These are phyloP conservation scores for Hippocampus zosterae DNA, from an alignment of 2,113 vertebrate species.

Conservation along the genomic window DNA sequence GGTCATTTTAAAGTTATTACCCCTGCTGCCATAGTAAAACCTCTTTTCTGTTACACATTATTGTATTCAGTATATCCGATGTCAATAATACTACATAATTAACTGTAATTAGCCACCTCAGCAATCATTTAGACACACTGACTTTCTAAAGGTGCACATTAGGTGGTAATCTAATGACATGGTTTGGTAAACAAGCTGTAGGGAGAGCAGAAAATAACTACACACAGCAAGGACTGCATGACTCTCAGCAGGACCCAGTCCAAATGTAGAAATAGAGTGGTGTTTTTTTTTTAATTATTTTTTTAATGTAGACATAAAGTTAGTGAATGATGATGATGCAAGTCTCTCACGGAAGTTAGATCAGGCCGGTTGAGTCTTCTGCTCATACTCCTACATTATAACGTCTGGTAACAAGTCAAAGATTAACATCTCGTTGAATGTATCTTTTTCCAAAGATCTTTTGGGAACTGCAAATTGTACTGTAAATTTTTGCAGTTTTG, in stretches of 20 bases:
- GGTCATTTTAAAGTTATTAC: constrained; percentile 44
- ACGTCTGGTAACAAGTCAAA: neutral
- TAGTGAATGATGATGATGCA: neutral
- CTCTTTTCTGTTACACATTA: constrained; percentile 34
- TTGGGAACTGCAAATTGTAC: neutral
- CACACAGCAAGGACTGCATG: constrained; percentile 14
- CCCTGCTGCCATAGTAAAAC: constrained; percentile 22
- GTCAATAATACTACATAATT: constrained; percentile 64
- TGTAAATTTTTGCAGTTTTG: too few relatives aligned
- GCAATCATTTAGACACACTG: constrained; percentile 46
- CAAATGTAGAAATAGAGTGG: constrained; percentile 2
- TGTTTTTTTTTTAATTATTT: neutral
- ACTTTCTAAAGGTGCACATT: constrained; percentile 46
- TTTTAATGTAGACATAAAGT: constrained; percentile 7
- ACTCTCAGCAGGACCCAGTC: constrained; percentile 7
- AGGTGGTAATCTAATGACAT: constrained; percentile 52
- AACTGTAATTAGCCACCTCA: constrained; percentile 56
- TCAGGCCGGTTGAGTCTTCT: neutral
- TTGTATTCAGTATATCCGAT: constrained; percentile 54
- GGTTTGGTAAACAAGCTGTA: constrained; percentile 46
- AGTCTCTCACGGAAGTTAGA: neutral
- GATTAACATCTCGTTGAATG: neutral
- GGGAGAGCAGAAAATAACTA: constrained; percentile 14
- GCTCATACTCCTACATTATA: neutral
- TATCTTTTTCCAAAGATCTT: neutral